Base-by-base conservation (phyloP, 2,888 invertebrate species). In the Diarsia dahlii region DNA sequence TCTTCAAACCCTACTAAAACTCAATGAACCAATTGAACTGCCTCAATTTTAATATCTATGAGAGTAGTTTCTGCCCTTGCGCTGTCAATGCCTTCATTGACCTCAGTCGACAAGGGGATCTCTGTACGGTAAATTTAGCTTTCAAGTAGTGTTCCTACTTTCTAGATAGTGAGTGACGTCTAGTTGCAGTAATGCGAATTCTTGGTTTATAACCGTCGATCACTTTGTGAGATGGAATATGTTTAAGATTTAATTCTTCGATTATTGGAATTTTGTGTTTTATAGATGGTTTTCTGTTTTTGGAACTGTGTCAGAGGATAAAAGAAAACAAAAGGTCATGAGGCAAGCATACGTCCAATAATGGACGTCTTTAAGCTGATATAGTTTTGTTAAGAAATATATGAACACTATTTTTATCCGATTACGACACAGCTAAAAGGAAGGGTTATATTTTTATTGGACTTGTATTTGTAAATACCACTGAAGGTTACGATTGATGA, bases 31-130 rank as follows among this genome's bases (percentile, higher is more conserved):
- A 86, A 84, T 72, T 76, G 81, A 74, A 74, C 68, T 78, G 67
- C 65, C 56, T 84, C 86, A 87, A 74, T 87, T 74, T 73, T 56
- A 82, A 85, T 82, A 83, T 83, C 34, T 78, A 83, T 80, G 58
- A 62, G 52, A 68, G 76, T 62, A 64, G 58, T 74, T 81, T 62
- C 81, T 85, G 90, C 87, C 88, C 91, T 91, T 92, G 88, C 87
- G 76, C 90, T 92, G 92, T 93, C 92, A 93, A 90, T 91, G 92
- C 87, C 84, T 91, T 86, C 90, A 88, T 91, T 93, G 93, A 92
- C 91, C 92, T 91, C 89, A 34, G 80, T 81, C 82, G 63, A 84
- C 86, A 86, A 88, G 82, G 82, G 54, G 69, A 76, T 71, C 85
- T 79, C 78, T 85, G 82, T 89, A 81, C 88, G 73, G 85, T 88